These are phyloP conservation scores for Aphaenogaster floridana DNA, from an alignment of 1,140 invertebrate genomes.

Conservation along the genomic window DNA sequence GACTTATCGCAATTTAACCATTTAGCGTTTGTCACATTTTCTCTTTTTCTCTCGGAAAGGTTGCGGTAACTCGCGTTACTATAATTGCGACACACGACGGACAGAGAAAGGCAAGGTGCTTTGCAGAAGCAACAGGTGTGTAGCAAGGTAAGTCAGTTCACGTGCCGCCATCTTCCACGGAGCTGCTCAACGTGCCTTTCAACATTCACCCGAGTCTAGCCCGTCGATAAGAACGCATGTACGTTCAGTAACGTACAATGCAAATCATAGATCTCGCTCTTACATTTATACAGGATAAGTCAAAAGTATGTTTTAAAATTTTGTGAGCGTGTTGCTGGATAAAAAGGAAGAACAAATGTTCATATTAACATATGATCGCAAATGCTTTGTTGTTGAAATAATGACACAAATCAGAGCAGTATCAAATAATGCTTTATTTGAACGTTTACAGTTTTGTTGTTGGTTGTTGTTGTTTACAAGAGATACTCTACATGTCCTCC, in stretches of 20 bases:
- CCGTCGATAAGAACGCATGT: slow-evolving; percentile 71
- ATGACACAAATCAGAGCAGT: too few species aligned
- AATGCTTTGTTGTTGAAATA: too few species aligned
- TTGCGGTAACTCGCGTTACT: neutral
- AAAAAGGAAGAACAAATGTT: too few species aligned
- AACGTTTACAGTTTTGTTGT: too few species aligned
- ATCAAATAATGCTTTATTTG: too few species aligned
- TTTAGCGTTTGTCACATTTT: neutral
- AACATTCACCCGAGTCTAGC: neutral
- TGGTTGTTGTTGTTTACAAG: too few species aligned
- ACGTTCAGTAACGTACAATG: slow-evolving; percentile 24
- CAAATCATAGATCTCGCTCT: neutral
- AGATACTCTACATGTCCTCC: too few species aligned
- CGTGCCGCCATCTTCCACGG: slow-evolving; percentile 74
- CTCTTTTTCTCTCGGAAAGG: slow-evolving; percentile 58
- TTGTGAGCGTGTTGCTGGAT: too few species aligned
- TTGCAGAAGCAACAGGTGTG: slow-evolving; percentile 71
- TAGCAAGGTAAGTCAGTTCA: slow-evolving; percentile 30
- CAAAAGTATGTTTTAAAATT: too few species aligned
- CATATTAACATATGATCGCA: too few species aligned
- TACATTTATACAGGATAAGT: too few species aligned
- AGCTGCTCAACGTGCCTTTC: neutral
- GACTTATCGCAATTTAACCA: neutral
- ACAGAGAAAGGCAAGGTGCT: slow-evolving; percentile 64
- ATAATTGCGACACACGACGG: slow-evolving; percentile 65